Percentiles rank a stretch among this genome's conserved stretches.
phyloP scores from a whole-genome alignment of 2,888 invertebrate species.

The Agrilus cyanescens region DNA sequence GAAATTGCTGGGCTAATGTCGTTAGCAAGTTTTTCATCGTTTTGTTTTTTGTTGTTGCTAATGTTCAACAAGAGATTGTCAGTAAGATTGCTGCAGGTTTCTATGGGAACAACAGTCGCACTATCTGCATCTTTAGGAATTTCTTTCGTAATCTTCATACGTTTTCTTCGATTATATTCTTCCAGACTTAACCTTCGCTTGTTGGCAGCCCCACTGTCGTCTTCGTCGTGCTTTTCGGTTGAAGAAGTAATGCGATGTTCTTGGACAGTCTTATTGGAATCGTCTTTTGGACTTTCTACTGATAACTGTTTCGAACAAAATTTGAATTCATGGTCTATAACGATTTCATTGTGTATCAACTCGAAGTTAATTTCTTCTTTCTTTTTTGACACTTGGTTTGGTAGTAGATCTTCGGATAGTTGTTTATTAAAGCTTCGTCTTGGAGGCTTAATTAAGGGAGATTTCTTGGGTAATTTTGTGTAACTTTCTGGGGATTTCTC shows the following conservation, averaged over 20 bases:
- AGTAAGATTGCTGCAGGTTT: background rate
- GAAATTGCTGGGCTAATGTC: background rate
- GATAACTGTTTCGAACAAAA: too few species aligned
- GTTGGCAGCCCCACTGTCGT: constrained; percentile 2
- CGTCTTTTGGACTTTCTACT: background rate
- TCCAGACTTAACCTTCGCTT: constrained; percentile 14
- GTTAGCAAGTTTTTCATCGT: background rate
- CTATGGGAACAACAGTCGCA: background rate
- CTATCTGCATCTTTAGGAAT: background rate
- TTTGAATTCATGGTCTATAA: too few species aligned
- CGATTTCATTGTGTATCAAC: too few species aligned
- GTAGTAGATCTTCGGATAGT: too few species aligned
- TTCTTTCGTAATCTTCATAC: background rate
- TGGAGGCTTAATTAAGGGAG: too few species aligned
- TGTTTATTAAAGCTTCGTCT: too few species aligned
- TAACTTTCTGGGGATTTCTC: too few species aligned
- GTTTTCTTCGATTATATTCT: constrained; percentile 16
- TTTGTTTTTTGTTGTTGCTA: background rate
- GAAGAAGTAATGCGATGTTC: constrained; percentile 12
- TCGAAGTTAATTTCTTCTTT: too few species aligned
- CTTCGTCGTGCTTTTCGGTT: constrained; percentile 8
- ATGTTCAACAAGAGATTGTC: constrained; percentile 3
- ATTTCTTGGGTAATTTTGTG: too few species aligned
- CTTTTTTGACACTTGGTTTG: too few species aligned
- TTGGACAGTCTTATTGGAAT: constrained; percentile 6